A percentile compares a stretch with the other conserved stretches of the same genome.
These are phyloP conservation scores for Hyperoodon ampullatus DNA, from an alignment of 2,113 vertebrate genomes.

Conservation along the genomic window DNA sequence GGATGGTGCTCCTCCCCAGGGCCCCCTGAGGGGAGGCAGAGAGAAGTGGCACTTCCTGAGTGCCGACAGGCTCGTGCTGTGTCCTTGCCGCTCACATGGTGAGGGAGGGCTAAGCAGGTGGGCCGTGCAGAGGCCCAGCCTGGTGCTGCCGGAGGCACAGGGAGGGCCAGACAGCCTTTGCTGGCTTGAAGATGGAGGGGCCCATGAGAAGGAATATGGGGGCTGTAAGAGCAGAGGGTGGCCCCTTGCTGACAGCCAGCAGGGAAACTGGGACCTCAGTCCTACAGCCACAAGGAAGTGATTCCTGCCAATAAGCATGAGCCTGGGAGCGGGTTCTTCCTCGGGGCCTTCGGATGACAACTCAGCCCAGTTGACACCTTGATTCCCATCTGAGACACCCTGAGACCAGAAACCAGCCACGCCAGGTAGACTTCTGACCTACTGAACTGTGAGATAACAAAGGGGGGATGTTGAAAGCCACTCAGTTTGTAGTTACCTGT, in stretches of 20 bases:
- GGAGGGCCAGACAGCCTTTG: accelerated
- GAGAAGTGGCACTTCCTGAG: not conserved
- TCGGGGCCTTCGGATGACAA: not conserved
- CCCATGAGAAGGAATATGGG: accelerated
- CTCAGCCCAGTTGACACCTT: not conserved
- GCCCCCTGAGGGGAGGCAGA: not conserved
- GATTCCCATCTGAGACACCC: not conserved
- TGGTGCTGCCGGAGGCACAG: not conserved
- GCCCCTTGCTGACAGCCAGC: not conserved
- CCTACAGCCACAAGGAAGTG: not conserved
- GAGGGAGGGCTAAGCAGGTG: not conserved
- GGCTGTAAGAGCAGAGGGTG: not conserved
- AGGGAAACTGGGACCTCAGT: not conserved
- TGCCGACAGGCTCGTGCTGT: accelerated
- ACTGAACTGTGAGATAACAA: not conserved
- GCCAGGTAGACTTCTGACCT: not conserved
- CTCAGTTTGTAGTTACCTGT: not conserved
- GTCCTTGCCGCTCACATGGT: not conserved
- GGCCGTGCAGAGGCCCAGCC: accelerated
- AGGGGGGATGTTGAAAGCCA: accelerated
- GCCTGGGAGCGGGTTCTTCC: accelerated
- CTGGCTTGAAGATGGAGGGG: no score
- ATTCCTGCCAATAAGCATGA: no score
- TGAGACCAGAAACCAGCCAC: not conserved
- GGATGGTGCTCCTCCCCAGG: accelerated